phyloP scores from a whole-genome alignment of 2,888 invertebrate species.

The Acrocyrtus sp. region DNA sequence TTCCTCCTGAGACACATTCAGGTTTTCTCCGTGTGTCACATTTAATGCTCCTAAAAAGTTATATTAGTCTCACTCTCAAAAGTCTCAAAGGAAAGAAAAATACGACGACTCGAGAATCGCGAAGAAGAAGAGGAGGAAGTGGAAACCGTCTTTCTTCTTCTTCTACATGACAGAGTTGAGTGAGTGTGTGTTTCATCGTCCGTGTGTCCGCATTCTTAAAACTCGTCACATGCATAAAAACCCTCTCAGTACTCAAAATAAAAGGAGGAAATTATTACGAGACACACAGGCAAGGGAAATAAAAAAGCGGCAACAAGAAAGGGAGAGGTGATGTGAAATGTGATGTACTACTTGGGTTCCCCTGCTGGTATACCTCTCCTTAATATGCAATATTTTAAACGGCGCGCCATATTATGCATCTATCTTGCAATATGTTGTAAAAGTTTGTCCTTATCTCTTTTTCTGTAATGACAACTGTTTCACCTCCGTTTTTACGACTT shows the following conservation, averaged over 20 bases:
- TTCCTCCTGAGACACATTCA: conserved; percentile 31
- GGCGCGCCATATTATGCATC: not conserved
- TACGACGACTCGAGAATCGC: too few species aligned
- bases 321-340: not conserved
- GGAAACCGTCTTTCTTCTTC: not conserved
- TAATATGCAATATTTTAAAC: not conserved
- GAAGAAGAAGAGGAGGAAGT: not conserved
- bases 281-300: too few species aligned
- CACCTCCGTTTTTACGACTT: not conserved
- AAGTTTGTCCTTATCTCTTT: not conserved
- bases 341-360: not conserved
- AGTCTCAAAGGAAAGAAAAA: not conserved
- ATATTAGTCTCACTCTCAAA: conserved; percentile 17
- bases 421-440: not conserved
- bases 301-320: not conserved
- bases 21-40: conserved; percentile 30
- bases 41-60: conserved; percentile 22
- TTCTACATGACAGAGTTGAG: not conserved
- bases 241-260: not conserved
- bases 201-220: conserved; percentile 24
- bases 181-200: not conserved
- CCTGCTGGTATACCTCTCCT: not conserved
- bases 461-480: not conserved
- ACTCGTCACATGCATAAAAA: not conserved
- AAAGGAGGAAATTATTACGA: not conserved